phyloP scores from a whole-genome alignment of 2,113 vertebrate genomes.

The Strigops habroptila region DNA sequence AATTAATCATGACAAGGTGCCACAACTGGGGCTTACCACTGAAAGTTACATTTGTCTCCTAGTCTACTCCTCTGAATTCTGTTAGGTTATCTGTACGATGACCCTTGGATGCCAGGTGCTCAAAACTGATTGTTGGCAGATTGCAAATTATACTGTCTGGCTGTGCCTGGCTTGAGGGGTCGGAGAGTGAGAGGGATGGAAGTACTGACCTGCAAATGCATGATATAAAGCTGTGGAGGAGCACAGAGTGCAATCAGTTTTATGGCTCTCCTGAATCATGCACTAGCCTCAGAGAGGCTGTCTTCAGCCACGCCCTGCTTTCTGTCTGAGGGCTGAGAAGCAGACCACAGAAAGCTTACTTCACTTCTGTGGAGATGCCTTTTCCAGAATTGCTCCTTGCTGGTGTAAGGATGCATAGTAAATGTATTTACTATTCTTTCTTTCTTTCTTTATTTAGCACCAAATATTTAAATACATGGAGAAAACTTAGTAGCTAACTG shows the following conservation, averaged over 20 bases:
- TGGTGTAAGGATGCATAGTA: not conserved
- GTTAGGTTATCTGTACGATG: not conserved
- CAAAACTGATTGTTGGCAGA: not conserved
- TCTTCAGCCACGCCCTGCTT: not conserved
- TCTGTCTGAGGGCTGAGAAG: not conserved
- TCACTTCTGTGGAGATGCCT: not conserved
- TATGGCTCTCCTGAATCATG: not conserved
- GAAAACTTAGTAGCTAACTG: not conserved
- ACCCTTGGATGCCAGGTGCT: not conserved
- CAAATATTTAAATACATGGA: not conserved
- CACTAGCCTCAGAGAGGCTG: rapidly evolving
- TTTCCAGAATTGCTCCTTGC: not conserved
- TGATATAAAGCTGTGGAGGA: not conserved
- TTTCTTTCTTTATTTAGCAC: not conserved
- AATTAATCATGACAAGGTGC: not conserved
- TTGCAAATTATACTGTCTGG: not conserved
- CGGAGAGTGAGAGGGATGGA: rapidly evolving
- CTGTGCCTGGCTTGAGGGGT: not conserved
- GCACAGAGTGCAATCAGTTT: not conserved
- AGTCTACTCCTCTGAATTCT: not conserved
- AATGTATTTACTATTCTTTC: not conserved
- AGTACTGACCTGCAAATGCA: not conserved
- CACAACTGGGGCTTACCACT: not conserved
- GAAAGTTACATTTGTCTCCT: not conserved
- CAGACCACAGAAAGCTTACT: rapidly evolving